Evolutionary conservation across 1,140 invertebrate species (phyloP).

Genomic region (Calephelis virginiensis): DNA sequence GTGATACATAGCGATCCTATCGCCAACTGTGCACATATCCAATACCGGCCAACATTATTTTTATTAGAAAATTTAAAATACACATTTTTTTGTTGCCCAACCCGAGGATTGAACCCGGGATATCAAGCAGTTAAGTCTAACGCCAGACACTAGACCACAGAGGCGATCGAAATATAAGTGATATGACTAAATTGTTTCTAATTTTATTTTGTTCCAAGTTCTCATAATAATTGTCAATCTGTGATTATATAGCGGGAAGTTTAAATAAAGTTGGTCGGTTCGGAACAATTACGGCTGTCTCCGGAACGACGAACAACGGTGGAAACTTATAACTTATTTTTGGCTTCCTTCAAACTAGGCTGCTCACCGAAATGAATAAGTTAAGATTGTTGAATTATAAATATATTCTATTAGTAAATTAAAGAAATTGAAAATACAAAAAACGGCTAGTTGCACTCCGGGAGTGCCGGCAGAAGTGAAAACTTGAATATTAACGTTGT

Average conservation of each 20-base stretch:
- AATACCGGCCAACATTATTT: no score
- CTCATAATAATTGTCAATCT: conserved; percentile 6
- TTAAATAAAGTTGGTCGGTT: conserved; percentile 9
- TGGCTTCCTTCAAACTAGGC: conserved; percentile 4
- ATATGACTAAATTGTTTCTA: not conserved
- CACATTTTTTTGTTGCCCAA: no score
- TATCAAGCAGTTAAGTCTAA: no score
- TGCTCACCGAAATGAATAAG: not conserved
- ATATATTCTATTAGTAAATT: not conserved
- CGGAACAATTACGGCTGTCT: conserved; percentile 14
- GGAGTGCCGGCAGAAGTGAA: no score
- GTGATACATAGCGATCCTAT: no score
- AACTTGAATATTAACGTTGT: no score
- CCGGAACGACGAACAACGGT: not conserved
- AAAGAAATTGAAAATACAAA: no score
- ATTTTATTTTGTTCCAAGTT: not conserved
- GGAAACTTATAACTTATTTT: conserved; percentile 16
- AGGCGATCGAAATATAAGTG: not conserved
- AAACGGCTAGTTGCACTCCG: no score
- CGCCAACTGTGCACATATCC: no score
- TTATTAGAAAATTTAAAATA: no score
- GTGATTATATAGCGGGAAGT: conserved; percentile 13
- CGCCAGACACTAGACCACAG: no score
- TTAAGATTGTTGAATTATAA: conserved; percentile 5
- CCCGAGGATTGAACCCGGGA: no score